These are phyloP conservation scores for Crocallis elinguaria DNA, from an alignment of 2,888 invertebrate genomes.

Conservation along the genomic window DNA sequence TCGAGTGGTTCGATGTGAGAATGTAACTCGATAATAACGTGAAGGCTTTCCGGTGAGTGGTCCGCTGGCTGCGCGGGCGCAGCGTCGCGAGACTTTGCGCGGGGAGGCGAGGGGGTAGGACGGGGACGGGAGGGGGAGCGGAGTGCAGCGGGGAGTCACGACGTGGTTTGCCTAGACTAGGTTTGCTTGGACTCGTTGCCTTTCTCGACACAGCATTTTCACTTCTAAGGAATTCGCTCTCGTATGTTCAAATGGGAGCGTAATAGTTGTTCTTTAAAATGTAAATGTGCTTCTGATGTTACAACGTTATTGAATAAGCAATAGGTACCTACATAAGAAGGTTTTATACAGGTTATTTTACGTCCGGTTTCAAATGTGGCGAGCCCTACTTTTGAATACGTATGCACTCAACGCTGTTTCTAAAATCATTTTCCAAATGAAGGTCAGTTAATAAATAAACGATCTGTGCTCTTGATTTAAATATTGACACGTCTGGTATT, in stretches of 20 bases:
- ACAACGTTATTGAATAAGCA: too few species aligned
- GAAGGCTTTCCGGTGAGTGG: conserved; percentile 67
- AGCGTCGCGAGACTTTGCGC: conserved; percentile 43
- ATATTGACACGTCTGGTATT: conserved; percentile 57
- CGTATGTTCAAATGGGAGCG: conserved; percentile 39
- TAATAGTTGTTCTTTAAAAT: conserved; percentile 25
- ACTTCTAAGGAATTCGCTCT: conserved; percentile 43
- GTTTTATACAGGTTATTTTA: too few species aligned
- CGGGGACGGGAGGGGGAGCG: conserved; percentile 40
- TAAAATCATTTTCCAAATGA: conserved; percentile 1
- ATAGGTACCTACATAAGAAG: too few species aligned
- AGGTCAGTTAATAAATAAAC: conserved; percentile 14
- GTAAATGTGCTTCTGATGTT: neutral
- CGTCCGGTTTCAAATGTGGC: too few species aligned
- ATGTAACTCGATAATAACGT: conserved; percentile 63
- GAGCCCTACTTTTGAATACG: too few species aligned
- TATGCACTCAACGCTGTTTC: neutral
- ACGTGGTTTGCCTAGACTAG: conserved; percentile 79
- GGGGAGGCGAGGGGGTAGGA: conserved; percentile 34
- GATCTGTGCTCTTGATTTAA: conserved; percentile 26
- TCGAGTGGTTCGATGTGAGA: conserved; percentile 52
- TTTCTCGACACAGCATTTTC: conserved; percentile 51
- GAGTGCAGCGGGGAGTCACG: conserved; percentile 61
- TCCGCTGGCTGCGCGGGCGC: conserved; percentile 49
- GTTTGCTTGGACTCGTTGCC: conserved; percentile 43